These are phyloP conservation scores for Brevipalpus yothersi DNA, from an alignment of 1,140 invertebrate species.

Conservation along the genomic window DNA sequence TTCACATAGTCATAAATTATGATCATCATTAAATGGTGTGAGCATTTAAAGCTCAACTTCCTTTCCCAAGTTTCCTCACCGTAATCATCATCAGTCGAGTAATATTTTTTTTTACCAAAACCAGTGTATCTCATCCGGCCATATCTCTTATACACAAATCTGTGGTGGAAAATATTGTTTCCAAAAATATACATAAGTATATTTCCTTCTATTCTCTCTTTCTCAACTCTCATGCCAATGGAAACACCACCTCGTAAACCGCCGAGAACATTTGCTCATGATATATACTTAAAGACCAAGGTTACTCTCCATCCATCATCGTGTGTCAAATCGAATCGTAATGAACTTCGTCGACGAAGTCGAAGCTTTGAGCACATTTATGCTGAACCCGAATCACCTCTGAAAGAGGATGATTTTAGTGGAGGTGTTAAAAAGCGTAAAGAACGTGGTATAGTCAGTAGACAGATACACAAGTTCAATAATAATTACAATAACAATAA, in stretches of 20 bases:
- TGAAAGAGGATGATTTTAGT: background rate
- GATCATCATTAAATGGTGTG: no score
- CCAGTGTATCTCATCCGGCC: no score
- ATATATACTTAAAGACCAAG: background rate
- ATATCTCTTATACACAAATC: no score
- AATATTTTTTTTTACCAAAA: no score
- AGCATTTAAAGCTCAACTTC: no score
- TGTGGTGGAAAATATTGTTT: no score
- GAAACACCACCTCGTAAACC: background rate
- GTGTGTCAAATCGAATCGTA: background rate
- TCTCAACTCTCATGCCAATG: no score
- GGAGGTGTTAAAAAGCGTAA: background rate
- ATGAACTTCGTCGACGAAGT: background rate
- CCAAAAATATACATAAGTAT: no score
- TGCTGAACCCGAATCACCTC: background rate
- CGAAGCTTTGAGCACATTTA: background rate
- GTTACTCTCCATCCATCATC: background rate
- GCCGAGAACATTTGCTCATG: background rate
- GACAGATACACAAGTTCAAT: background rate
- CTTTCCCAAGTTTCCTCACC: no score
- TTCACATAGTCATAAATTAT: no score
- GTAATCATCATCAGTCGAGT: no score
- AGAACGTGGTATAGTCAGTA: background rate
- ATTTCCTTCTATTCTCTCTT: no score
- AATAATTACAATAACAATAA: background rate